These are phyloP conservation scores for Pristionchus entomophagus DNA, from an alignment of 2,888 invertebrate species.

Conservation along the genomic window DNA sequence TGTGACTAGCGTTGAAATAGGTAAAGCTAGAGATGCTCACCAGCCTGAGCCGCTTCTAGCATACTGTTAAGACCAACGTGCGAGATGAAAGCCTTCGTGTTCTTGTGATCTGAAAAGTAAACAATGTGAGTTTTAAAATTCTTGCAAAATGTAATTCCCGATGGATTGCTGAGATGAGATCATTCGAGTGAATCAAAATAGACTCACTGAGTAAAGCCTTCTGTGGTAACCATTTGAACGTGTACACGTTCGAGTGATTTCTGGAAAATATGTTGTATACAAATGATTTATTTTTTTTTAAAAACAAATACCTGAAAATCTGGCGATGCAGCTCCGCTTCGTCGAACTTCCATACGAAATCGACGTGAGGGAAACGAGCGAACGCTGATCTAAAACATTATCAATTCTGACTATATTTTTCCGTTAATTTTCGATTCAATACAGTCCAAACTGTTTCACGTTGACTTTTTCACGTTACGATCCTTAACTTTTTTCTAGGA, in stretches of 20 bases:
- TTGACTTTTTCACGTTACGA: neutral
- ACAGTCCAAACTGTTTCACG: no score
- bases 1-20: no score
- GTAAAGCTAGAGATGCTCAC: neutral
- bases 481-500: neutral
- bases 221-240: slow-evolving; percentile 48
- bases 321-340: slow-evolving; percentile 8
- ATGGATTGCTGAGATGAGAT: neutral
- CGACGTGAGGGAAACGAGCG: slow-evolving; percentile 42
- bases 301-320: slow-evolving; percentile 32
- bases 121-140: no score
- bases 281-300: neutral
- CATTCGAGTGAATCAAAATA: neutral
- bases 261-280: neutral
- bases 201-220: slow-evolving; percentile 39
- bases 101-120: slow-evolving; percentile 34
- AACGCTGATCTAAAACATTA: slow-evolving; percentile 38
- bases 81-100: slow-evolving; percentile 39
- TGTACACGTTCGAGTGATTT: slow-evolving; percentile 42
- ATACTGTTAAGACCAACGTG: slow-evolving; percentile 45
- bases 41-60: slow-evolving; percentile 35
- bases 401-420: no score
- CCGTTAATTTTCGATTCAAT: neutral
- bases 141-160: no score
- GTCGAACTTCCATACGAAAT: slow-evolving; percentile 48